Evolutionary conservation across 1,140 invertebrate genomes (phyloP).

Genomic region (Brachionus rotundiformis): DNA sequence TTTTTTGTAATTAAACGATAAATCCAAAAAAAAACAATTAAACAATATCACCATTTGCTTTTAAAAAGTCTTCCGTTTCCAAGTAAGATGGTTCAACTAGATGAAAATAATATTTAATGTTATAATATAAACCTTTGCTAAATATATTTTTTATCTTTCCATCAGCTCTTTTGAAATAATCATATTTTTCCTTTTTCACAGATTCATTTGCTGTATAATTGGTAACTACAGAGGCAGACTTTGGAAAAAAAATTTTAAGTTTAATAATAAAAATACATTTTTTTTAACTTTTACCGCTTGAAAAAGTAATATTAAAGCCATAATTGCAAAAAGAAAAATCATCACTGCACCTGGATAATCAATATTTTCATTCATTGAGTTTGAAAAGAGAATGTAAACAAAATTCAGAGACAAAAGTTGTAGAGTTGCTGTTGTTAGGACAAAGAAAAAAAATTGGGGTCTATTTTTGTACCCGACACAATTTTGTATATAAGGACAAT

Average conservation of each 20-base stretch:
- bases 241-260: neutral
- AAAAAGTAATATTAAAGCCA: neutral
- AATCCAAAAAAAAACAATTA: neutral
- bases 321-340: constrained; percentile 6
- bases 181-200: constrained; percentile 32
- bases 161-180: constrained; percentile 16
- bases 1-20: too few species aligned
- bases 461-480: constrained; percentile 64
- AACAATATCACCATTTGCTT: neutral
- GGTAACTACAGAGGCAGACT: neutral
- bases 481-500: constrained; percentile 64
- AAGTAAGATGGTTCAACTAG: constrained; percentile 32
- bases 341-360: neutral
- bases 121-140: constrained; percentile 16
- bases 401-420: neutral
- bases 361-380: neutral
- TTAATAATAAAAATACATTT: too few species aligned
- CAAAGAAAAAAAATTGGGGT: constrained; percentile 61
- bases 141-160: constrained; percentile 7
- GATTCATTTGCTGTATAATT: constrained; percentile 35
- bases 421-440: constrained; percentile 53
- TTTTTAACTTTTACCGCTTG: neutral
- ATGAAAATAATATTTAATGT: constrained; percentile 50
- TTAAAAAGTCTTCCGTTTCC: neutral
- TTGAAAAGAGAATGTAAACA: neutral